Evolutionary conservation across 2,888 invertebrate genomes (phyloP).

Genomic region (Mantis religiosa): DNA sequence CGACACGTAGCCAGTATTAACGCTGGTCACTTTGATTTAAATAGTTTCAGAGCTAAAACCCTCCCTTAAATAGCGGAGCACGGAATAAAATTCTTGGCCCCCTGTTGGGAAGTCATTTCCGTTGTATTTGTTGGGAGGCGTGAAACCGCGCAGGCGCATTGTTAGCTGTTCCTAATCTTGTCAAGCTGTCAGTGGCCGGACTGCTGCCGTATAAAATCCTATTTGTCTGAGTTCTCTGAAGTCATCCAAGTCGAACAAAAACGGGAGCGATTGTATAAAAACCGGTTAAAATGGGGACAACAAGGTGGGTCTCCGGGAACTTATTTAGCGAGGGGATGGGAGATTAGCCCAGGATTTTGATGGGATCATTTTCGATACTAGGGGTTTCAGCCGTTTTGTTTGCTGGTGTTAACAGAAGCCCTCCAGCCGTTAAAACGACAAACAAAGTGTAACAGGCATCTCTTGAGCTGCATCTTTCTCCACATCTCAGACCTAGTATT

Average conservation of each 20-base stretch:
- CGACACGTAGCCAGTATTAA: not conserved
- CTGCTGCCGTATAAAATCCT: not conserved
- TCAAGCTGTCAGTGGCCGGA: not conserved
- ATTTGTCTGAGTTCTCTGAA: conserved; percentile 1
- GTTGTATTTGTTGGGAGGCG: not conserved
- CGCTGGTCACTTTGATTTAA: not conserved
- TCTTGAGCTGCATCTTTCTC: too few relatives aligned
- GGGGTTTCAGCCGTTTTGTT: not conserved
- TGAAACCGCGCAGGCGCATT: not conserved
- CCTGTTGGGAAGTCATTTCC: not conserved
- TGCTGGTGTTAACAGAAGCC: not conserved
- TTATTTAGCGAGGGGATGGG: not conserved
- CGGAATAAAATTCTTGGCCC: not conserved
- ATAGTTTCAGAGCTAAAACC: not conserved
- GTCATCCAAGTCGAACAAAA: not conserved
- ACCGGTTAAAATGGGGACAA: not conserved
- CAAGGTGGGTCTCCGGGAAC: too few relatives aligned
- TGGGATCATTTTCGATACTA: not conserved
- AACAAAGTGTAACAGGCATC: not conserved
- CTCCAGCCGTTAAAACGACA: not conserved
- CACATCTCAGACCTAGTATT: too few relatives aligned
- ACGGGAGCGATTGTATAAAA: not conserved
- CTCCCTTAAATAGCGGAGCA: not conserved
- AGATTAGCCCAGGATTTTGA: not conserved
- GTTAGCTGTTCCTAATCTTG: not conserved